phyloP scores from a whole-genome alignment of 2,888 invertebrate genomes.

The Ophion obscuratus region DNA sequence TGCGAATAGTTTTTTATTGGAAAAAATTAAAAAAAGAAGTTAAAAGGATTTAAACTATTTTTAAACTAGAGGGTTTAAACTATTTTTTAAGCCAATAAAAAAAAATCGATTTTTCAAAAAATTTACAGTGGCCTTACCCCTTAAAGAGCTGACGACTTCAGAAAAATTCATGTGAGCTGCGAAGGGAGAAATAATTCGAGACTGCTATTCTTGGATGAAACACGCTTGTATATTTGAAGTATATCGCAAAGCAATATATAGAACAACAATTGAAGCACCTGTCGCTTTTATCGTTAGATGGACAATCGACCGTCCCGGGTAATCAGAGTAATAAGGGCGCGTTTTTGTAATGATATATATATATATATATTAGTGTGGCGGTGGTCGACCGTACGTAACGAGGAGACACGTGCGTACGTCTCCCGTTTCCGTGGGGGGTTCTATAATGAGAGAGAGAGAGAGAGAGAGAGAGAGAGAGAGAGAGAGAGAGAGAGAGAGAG shows the following conservation, averaged over 20 bases:
- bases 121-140: no score
- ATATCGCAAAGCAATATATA: neutral
- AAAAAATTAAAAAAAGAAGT: no score
- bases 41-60: no score
- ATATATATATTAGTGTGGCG: slow-evolving; percentile 31
- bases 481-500: neutral
- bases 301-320: slow-evolving; percentile 42
- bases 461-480: slow-evolving; percentile 12
- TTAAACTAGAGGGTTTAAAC: no score
- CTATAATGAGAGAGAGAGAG: slow-evolving; percentile 55
- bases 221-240: neutral
- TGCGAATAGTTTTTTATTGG: no score
- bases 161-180: no score
- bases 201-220: neutral
- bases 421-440: slow-evolving; percentile 45
- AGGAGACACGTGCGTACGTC: slow-evolving; percentile 58
- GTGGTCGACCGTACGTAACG: slow-evolving; percentile 55
- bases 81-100: no score
- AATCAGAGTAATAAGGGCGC: slow-evolving; percentile 48
- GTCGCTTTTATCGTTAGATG: slow-evolving; percentile 41
- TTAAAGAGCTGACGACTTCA: no score
- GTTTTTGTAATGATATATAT: slow-evolving; percentile 53
- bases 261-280: slow-evolving; percentile 57
- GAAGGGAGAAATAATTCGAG: neutral
- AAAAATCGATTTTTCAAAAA: no score